Conservation (phyloP, 1,140 invertebrate genomes). For the Papilio polytes region DNA sequence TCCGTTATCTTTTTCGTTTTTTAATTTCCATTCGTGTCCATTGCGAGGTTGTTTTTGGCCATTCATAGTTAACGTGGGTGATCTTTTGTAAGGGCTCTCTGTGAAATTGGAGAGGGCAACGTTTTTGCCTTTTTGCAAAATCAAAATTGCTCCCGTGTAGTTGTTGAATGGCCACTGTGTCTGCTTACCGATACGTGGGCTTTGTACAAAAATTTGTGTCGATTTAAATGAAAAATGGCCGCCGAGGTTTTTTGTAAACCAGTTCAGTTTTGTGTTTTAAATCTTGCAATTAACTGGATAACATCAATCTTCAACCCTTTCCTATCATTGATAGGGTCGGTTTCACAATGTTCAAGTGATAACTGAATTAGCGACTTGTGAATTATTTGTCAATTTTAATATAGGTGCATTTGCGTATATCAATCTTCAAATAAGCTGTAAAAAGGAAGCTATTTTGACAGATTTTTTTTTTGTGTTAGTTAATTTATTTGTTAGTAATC, state of each 20-base stretch:
- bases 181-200: constrained; percentile 31
- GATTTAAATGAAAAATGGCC: constrained; percentile 34
- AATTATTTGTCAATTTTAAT: too few relatives aligned
- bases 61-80: constrained; percentile 82
- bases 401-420: too few relatives aligned
- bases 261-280: constrained; percentile 32
- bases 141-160: constrained; percentile 51
- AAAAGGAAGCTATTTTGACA: too few relatives aligned
- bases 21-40: constrained; percentile 78
- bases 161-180: constrained; percentile 40
- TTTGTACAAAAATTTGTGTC: constrained; percentile 32
- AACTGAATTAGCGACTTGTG: too few relatives aligned
- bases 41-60: constrained; percentile 74
- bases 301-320: not conserved
- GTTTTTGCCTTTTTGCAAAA: constrained; percentile 79
- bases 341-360: too few relatives aligned
- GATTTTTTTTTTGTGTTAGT: too few relatives aligned
- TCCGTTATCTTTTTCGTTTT: constrained; percentile 76
- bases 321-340: not conserved
- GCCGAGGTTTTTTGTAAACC: constrained; percentile 27
- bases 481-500: too few relatives aligned
- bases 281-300: constrained; percentile 6
- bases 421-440: too few relatives aligned
- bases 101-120: constrained; percentile 78
- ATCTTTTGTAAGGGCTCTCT: constrained; percentile 81